A percentile compares a stretch with the other conserved stretches of the same genome.
Evolutionary conservation across 2,888 invertebrate species (phyloP).

Genomic region (Drosophila nr. fundita): DNA sequence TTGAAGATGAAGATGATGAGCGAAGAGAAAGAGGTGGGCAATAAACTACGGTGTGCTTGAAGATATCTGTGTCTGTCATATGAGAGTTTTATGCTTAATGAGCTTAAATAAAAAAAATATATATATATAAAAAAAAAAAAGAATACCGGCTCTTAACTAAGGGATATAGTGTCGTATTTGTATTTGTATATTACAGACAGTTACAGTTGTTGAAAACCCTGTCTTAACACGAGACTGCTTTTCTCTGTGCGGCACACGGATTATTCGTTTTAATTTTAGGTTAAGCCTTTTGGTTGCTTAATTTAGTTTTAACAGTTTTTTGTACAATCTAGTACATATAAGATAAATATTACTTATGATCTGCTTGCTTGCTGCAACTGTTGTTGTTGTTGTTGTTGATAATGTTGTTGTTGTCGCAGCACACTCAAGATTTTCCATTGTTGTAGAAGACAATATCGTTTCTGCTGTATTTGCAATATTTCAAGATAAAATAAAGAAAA

Average conservation of each 20-base stretch:
- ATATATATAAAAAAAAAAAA: not conserved
- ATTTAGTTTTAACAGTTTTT: slow-evolving; percentile 21
- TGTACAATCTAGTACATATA: slow-evolving; percentile 74
- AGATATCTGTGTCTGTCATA: slow-evolving; percentile 1
- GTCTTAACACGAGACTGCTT: slow-evolving; percentile 38
- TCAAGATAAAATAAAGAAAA: slow-evolving; percentile 48
- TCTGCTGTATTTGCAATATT: slow-evolving; percentile 37
- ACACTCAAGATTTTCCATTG: slow-evolving; percentile 46
- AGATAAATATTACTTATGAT: slow-evolving; percentile 49
- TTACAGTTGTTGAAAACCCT: slow-evolving; percentile 28
- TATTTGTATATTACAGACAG: slow-evolving; percentile 8
- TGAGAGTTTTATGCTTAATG: slow-evolving; percentile 1
- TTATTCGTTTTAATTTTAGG: slow-evolving; percentile 6
- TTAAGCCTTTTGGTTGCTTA: slow-evolving; percentile 39
- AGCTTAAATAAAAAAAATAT: slow-evolving; percentile 18
- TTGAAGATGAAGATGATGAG: not conserved
- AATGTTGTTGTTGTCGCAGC: slow-evolving; percentile 25
- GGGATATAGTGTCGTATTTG: slow-evolving; percentile 24
- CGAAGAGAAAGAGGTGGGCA: not conserved
- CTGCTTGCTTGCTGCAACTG: slow-evolving; percentile 24
- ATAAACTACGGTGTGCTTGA: slow-evolving; percentile 13
- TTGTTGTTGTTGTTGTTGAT: slow-evolving; percentile 25
- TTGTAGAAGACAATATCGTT: slow-evolving; percentile 20
- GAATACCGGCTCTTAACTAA: slow-evolving; percentile 7
- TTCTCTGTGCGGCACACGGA: slow-evolving; percentile 29